These are phyloP conservation scores for Melopsittacus undulatus DNA, from an alignment of 2,797 vertebrate species.

Conservation along the genomic window DNA sequence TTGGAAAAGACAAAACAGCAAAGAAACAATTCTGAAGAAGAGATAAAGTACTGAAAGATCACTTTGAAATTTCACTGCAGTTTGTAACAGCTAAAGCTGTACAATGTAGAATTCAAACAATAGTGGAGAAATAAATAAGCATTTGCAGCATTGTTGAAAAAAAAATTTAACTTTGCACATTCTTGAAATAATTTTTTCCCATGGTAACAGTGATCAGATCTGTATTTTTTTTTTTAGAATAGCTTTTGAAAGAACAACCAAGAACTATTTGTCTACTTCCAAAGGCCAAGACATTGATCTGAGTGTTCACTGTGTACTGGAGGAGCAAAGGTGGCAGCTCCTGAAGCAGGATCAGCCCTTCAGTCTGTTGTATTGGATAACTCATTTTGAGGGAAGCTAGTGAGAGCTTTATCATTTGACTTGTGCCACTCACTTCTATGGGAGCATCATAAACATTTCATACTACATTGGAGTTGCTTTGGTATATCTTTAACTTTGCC, in stretches of 20 bases:
- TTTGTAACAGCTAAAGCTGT: background rate
- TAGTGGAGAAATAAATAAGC: background rate
- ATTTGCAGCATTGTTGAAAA: background rate
- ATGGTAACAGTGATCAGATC: background rate
- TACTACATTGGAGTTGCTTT: background rate
- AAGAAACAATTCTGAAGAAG: background rate
- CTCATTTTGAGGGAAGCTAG: background rate
- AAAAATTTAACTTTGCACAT: background rate
- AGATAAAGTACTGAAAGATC: background rate
- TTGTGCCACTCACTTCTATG: background rate
- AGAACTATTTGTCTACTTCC: background rate
- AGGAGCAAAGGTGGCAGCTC: background rate
- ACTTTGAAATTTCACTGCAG: background rate
- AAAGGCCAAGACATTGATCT: background rate
- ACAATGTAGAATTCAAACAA: background rate
- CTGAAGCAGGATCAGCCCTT: background rate
- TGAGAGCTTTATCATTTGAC: background rate
- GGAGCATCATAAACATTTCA: background rate
- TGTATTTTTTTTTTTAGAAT: background rate
- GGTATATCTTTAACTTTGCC: background rate
- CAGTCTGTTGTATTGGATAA: background rate
- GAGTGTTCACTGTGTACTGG: background rate
- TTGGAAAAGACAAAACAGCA: background rate
- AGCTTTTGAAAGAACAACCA: background rate
- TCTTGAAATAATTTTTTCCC: background rate